These are phyloP conservation scores for Bergia puertoricense DNA, from an alignment of 92 coral and sea anemone species.

Conservation along the genomic window DNA sequence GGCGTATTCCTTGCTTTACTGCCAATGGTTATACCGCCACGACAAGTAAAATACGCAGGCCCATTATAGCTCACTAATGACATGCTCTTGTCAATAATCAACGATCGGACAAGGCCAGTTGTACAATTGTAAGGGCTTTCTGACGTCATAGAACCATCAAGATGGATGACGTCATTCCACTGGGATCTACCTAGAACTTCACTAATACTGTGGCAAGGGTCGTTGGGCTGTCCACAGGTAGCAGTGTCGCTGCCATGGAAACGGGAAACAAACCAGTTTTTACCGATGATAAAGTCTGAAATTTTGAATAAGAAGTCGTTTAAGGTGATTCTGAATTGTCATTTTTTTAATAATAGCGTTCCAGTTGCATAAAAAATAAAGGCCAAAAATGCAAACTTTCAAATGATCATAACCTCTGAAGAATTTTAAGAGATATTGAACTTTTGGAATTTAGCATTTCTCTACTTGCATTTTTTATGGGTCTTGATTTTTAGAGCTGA, in stretches of 20 bases:
- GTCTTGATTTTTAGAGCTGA: too few species aligned
- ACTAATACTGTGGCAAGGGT: slow-evolving; percentile 25
- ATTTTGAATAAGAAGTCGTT: neutral
- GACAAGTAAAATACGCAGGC: slow-evolving; percentile 13
- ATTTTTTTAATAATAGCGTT: neutral
- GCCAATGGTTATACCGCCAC: neutral
- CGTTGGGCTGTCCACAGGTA: slow-evolving; percentile 1
- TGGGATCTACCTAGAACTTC: neutral
- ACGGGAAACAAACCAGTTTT: slow-evolving; percentile 32
- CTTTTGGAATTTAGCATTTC: too few species aligned
- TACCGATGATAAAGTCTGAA: neutral
- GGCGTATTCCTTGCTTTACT: neutral
- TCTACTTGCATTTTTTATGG: too few species aligned
- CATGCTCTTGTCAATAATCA: slow-evolving; percentile 3
- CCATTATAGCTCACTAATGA: slow-evolving; percentile 3
- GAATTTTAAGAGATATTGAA: too few species aligned
- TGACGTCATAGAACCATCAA: slow-evolving; percentile 27
- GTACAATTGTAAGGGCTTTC: slow-evolving; percentile 13
- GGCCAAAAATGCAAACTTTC: too few species aligned
- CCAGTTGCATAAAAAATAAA: neutral
- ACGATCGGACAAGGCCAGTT: neutral
- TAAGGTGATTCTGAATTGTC: neutral
- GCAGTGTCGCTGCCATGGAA: slow-evolving; percentile 11
- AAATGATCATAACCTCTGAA: too few species aligned
- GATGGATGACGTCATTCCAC: slow-evolving; percentile 31